phyloP scores from a whole-genome alignment of 2,888 invertebrate genomes.

The Hyppa rectilinea region DNA sequence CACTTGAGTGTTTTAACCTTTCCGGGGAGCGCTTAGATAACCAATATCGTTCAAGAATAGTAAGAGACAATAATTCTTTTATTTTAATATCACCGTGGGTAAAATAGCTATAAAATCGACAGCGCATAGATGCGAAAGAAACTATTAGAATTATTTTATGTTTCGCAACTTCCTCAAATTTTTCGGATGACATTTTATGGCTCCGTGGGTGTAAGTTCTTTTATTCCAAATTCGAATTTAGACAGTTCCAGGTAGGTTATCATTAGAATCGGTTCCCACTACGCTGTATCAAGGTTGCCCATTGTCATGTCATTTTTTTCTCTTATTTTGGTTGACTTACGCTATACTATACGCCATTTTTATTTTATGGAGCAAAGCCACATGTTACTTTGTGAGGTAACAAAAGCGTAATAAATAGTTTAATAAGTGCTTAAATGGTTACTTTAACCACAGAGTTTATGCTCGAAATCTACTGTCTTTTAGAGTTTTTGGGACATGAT shows the following conservation, averaged over 20 bases:
- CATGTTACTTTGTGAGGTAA: slow-evolving; percentile 20
- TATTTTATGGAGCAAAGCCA: slow-evolving; percentile 38
- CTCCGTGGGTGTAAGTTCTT: slow-evolving; percentile 61
- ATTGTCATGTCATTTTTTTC: slow-evolving; percentile 42
- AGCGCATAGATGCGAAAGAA: slow-evolving; percentile 46
- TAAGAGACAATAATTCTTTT: slow-evolving; percentile 25
- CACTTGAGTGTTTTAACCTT: slow-evolving; percentile 34
- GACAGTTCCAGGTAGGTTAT: slow-evolving; percentile 62
- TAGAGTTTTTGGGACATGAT: not conserved
- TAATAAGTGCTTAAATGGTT: not conserved
- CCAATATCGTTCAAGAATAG: slow-evolving; percentile 28
- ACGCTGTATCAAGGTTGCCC: slow-evolving; percentile 50
- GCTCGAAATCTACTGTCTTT: not conserved
- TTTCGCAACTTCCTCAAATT: slow-evolving; percentile 58
- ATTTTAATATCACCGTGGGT: slow-evolving; percentile 48
- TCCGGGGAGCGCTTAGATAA: slow-evolving; percentile 27
- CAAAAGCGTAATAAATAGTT: slow-evolving; percentile 36
- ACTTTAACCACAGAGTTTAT: not conserved
- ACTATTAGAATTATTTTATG: slow-evolving; percentile 51
- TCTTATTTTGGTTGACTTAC: not conserved
- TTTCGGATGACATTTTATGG: slow-evolving; percentile 60
- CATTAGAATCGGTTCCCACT: slow-evolving; percentile 48
- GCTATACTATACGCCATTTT: slow-evolving; percentile 1
- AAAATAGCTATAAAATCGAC: slow-evolving; percentile 61
- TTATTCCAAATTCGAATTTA: slow-evolving; percentile 55